phyloP scores from a whole-genome alignment of 2,113 vertebrate genomes.

The Protomyctophum bolini region DNA sequence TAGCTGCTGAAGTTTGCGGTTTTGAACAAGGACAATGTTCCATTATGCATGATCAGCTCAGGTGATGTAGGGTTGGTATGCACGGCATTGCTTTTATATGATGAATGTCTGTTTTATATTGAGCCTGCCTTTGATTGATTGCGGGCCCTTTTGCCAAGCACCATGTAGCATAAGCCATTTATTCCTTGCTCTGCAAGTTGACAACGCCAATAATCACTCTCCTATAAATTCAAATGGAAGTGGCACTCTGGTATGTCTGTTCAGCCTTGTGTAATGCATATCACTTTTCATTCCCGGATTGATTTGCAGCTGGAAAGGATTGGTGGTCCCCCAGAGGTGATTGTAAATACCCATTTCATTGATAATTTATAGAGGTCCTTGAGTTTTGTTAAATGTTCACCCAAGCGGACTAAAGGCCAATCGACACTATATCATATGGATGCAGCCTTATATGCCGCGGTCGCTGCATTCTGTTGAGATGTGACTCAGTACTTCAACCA shows the following conservation, averaged over 20 bases:
- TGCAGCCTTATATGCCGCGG: background rate
- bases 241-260: constrained; percentile 61
- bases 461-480: constrained; percentile 28
- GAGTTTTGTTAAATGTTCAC: constrained; percentile 67
- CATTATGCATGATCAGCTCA: constrained; percentile 21
- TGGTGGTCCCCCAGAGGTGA: constrained; percentile 45
- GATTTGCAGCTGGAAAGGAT: constrained; percentile 66
- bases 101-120: constrained; percentile 68
- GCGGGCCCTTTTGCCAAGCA: constrained; percentile 48
- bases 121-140: constrained; percentile 65
- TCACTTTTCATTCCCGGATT: constrained; percentile 63
- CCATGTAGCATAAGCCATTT: constrained; percentile 64
- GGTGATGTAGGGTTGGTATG: constrained; percentile 21
- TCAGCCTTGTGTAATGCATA: constrained; percentile 50
- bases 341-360: constrained; percentile 57
- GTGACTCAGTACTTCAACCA: constrained; percentile 10
- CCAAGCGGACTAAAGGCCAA: constrained; percentile 55
- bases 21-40: constrained; percentile 19
- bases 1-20: background rate
- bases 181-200: constrained; percentile 54
- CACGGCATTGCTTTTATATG: constrained; percentile 54
- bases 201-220: constrained; percentile 68
- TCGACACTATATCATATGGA: constrained; percentile 41
- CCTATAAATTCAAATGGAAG: constrained; percentile 72
- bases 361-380: constrained; percentile 54